A percentile compares a stretch with the other conserved stretches of the same genome.
Conservation (phyloP, 2,888 invertebrate species). For the Eledona agricola region DNA sequence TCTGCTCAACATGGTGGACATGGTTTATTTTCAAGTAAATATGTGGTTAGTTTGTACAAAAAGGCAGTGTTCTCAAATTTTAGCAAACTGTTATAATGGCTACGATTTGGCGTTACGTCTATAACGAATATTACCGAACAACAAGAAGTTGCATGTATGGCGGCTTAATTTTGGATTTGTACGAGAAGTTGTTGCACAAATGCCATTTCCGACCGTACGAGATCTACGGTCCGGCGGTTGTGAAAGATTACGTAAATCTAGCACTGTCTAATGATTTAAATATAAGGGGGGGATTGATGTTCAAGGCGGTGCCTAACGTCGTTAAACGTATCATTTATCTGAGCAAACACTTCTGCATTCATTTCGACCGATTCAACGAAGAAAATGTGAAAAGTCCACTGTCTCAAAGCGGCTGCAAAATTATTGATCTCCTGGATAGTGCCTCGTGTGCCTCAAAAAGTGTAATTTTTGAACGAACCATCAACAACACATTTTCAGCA, state of each 20-base stretch:
- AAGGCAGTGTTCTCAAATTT: conserved; percentile 19
- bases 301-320: conserved; percentile 50
- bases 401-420: conserved; percentile 50
- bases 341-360: conserved; percentile 53
- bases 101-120: conserved; percentile 57
- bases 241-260: conserved; percentile 52
- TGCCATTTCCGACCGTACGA: conserved; percentile 50
- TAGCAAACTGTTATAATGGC: conserved; percentile 52
- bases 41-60: neutral
- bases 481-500: conserved; percentile 39
- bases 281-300: no score
- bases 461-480: conserved; percentile 40
- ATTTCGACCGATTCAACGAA: conserved; percentile 54
- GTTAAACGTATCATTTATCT: conserved; percentile 51
- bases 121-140: conserved; percentile 49
- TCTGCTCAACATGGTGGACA: conserved; percentile 52
- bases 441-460: conserved; percentile 44
- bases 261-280: conserved; percentile 2
- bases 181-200: conserved; percentile 48
- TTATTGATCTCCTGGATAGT: conserved; percentile 51
- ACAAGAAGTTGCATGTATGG: conserved; percentile 53
- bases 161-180: conserved; percentile 52
- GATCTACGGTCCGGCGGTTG: conserved; percentile 49
- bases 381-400: conserved; percentile 42
- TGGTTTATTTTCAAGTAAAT: conserved; percentile 52